phyloP scores from a whole-genome alignment of 2,113 vertebrate species.

The Petaurus breviceps region DNA sequence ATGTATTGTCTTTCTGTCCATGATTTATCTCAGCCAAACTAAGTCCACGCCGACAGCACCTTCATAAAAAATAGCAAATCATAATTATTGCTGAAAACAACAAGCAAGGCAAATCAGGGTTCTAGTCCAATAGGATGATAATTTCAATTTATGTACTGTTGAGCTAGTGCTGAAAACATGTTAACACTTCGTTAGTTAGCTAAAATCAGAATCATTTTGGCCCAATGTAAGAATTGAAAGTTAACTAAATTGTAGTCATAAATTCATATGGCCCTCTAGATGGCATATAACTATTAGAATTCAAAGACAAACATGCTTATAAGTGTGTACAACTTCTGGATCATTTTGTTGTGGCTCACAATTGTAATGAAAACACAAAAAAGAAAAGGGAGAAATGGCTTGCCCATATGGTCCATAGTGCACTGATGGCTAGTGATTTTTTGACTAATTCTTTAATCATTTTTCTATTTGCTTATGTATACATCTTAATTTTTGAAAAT shows the following conservation, averaged over 20 bases:
- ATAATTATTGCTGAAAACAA: background rate
- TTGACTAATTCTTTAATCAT: slow-evolving; percentile 78
- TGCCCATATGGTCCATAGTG: slow-evolving; percentile 78
- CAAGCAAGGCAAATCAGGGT: background rate
- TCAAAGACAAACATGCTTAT: background rate
- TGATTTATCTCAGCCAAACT: background rate
- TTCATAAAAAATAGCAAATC: background rate
- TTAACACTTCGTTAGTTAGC: background rate
- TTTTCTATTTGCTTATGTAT: too few relatives aligned
- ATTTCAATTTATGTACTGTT: rapidly evolving
- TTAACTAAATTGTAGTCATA: background rate
- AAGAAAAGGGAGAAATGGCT: slow-evolving; percentile 56
- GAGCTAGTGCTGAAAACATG: background rate
- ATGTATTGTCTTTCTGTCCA: background rate
- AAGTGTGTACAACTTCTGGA: background rate
- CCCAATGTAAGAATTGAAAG: background rate
- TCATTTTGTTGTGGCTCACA: background rate
- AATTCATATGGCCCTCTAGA: background rate
- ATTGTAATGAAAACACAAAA: slow-evolving; percentile 78
- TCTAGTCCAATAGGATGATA: background rate
- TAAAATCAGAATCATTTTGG: background rate
- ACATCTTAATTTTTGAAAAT: too few relatives aligned
- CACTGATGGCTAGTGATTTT: slow-evolving; percentile 78
- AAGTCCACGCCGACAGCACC: background rate
- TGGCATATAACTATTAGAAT: background rate